Percentiles rank a stretch among this genome's conserved stretches.
Evolutionary conservation across 2,888 invertebrate genomes (phyloP).

Genomic region (Tetragonisca angustula): DNA sequence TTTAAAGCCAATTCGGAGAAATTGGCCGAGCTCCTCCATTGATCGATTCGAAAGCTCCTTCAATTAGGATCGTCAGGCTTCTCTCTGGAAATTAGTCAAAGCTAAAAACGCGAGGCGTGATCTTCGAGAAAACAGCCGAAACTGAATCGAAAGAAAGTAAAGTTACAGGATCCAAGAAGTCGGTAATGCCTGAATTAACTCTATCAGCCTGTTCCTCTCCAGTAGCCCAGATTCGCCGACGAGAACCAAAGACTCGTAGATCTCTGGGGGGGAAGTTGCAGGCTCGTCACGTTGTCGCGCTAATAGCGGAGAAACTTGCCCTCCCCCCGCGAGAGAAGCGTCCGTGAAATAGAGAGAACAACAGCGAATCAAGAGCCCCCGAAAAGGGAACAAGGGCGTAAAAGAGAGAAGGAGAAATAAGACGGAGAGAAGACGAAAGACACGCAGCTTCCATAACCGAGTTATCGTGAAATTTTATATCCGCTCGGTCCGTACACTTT

Average conservation of each 20-base stretch:
- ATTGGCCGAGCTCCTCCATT: too few species aligned
- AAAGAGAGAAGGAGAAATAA: slow-evolving; percentile 1
- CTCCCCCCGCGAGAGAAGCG: neutral
- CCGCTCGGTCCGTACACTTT: slow-evolving; percentile 60
- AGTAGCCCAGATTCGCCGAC: neutral
- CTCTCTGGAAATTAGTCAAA: too few species aligned
- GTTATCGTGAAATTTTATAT: slow-evolving; percentile 71
- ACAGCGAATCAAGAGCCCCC: neutral
- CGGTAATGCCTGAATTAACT: neutral
- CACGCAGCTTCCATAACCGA: slow-evolving; percentile 67
- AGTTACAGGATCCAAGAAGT: neutral
- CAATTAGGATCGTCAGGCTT: too few species aligned
- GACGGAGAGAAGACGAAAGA: slow-evolving; percentile 61
- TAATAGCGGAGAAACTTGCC: slow-evolving; percentile 20
- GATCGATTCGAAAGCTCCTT: too few species aligned
- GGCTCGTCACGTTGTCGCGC: neutral
- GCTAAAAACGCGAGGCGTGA: neutral
- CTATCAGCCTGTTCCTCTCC: neutral
- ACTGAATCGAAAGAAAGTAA: neutral
- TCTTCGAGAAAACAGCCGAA: neutral
- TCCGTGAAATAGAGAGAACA: slow-evolving; percentile 4
- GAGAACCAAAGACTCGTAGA: neutral
- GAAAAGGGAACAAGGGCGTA: neutral
- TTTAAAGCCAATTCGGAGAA: too few species aligned
- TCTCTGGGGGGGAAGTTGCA: neutral